Evolutionary conservation across 2,113 vertebrate species (phyloP).

Genomic region (Chunga burmeisteri): DNA sequence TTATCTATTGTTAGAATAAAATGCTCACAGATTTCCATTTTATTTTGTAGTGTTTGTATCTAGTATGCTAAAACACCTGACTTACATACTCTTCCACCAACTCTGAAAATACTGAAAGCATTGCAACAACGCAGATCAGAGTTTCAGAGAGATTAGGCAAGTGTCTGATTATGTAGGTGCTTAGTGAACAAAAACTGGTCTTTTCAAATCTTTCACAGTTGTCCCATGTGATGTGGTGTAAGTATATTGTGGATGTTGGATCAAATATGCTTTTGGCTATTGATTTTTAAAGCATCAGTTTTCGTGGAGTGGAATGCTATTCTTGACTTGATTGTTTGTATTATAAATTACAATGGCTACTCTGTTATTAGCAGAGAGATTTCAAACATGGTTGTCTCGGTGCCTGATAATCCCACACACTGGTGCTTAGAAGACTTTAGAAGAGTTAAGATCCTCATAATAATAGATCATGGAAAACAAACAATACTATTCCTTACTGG

Average conservation of each 20-base stretch:
- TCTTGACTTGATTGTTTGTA: not conserved
- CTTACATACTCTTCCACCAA: not conserved
- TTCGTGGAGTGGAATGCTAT: not conserved
- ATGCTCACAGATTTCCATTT: not conserved
- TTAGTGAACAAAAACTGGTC: not conserved
- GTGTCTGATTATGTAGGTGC: not conserved
- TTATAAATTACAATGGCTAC: not conserved
- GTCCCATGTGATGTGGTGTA: fast-evolving
- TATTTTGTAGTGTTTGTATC: not conserved
- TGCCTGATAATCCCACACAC: not conserved
- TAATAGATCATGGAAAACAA: slow-evolving; percentile 8
- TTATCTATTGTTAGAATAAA: not conserved
- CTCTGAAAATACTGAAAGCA: not conserved
- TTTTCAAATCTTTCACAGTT: not conserved
- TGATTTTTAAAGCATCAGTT: not conserved
- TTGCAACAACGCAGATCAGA: not conserved
- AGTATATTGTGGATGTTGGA: not conserved
- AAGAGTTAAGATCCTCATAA: not conserved
- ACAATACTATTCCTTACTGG: slow-evolving; percentile 8
- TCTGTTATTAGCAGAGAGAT: not conserved
- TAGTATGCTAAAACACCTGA: not conserved
- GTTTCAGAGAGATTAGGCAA: not conserved
- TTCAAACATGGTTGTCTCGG: not conserved
- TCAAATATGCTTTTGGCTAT: not conserved
- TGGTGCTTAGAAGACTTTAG: not conserved